phyloP scores from a whole-genome alignment of 2,113 vertebrate genomes.

The Nycticryphes semicollaris region DNA sequence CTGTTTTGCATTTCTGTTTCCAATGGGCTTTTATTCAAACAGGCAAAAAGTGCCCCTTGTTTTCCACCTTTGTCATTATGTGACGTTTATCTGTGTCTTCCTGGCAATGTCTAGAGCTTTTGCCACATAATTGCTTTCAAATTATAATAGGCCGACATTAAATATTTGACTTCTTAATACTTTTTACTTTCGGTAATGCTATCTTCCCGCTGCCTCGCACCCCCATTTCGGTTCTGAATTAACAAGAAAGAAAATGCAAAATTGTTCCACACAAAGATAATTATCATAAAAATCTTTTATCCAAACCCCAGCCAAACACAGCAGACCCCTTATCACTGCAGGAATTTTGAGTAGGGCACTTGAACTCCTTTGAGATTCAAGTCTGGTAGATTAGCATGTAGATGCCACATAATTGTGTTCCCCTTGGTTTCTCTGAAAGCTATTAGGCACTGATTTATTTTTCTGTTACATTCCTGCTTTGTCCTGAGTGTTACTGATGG shows the following conservation, averaged over 20 bases:
- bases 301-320: constrained; percentile 69
- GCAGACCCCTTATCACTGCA: constrained; percentile 86
- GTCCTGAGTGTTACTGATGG: constrained; percentile 77
- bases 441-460: constrained; percentile 89
- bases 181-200: constrained; percentile 28
- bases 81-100: constrained; percentile 48
- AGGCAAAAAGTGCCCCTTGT: constrained; percentile 16
- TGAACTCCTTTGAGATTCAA: constrained; percentile 86
- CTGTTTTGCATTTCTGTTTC: neutral
- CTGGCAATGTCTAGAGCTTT: constrained; percentile 46
- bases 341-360: constrained; percentile 91
- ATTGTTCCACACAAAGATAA: constrained; percentile 79
- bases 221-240: constrained; percentile 53
- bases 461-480: constrained; percentile 77
- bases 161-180: constrained; percentile 71
- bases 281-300: constrained; percentile 80
- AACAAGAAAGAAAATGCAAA: constrained; percentile 72
- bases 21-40: constrained; percentile 1
- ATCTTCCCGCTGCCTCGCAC: constrained; percentile 33
- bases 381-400: constrained; percentile 92
- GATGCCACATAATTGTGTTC: constrained; percentile 94
- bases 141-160: constrained; percentile 60
- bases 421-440: constrained; percentile 86
- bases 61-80: constrained; percentile 4
- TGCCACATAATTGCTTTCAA: constrained; percentile 63